Conservation (phyloP, 2,113 vertebrate species). For the Dromaius novaehollandiae region DNA sequence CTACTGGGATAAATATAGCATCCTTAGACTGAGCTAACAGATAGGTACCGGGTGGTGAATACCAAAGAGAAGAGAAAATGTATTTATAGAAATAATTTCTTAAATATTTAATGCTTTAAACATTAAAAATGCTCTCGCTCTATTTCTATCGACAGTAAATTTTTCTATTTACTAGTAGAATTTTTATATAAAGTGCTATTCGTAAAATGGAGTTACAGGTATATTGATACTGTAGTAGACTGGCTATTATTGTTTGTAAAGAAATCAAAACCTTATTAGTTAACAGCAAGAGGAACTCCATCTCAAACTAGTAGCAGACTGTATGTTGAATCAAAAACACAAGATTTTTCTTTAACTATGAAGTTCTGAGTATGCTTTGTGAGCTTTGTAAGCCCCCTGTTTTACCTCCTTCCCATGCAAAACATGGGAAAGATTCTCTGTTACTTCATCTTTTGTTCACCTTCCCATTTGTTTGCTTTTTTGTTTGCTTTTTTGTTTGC, state of each 20-base stretch:
- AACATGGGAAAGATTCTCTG: not conserved
- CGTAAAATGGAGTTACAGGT: not conserved
- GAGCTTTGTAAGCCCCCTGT: not conserved
- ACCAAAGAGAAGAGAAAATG: not conserved
- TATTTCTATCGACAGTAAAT: not conserved
- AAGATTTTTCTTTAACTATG: not conserved
- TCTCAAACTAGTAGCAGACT: not conserved
- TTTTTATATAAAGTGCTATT: not conserved
- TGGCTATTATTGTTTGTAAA: not conserved
- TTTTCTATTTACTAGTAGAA: not conserved
- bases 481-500: not conserved
- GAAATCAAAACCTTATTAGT: not conserved
- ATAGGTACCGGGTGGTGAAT: not conserved
- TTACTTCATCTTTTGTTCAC: not conserved
- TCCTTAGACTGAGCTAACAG: not conserved
- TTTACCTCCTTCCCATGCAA: not conserved
- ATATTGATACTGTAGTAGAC: not conserved
- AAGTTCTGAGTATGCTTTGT: not conserved
- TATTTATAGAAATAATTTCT: not conserved
- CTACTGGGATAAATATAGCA: conserved; percentile 56
- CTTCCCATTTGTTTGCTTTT: not conserved
- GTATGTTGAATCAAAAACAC: not conserved
- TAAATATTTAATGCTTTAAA: not conserved
- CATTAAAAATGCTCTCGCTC: not conserved
- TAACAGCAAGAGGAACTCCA: not conserved